These are phyloP conservation scores for Rhineura floridana DNA, from an alignment of 2,113 vertebrate species.

Conservation along the genomic window DNA sequence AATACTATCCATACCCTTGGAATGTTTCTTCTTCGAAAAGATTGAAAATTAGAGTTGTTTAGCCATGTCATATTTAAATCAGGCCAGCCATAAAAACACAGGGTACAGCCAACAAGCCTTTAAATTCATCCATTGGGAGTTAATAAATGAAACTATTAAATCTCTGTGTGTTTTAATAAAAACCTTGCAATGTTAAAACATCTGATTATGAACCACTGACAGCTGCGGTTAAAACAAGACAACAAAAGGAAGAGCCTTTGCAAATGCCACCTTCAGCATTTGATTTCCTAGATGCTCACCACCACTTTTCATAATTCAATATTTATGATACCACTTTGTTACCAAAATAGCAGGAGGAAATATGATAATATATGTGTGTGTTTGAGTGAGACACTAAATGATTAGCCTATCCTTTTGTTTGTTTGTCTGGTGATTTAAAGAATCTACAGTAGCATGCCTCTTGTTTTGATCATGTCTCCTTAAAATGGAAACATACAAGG, in stretches of 20 bases:
- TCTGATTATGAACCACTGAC: slow-evolving; percentile 47
- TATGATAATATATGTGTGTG: slow-evolving; percentile 28
- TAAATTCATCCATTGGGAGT: slow-evolving; percentile 53
- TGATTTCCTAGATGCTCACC: slow-evolving; percentile 41
- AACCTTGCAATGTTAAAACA: slow-evolving; percentile 41
- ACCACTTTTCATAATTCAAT: slow-evolving; percentile 42
- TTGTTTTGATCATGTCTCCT: neutral
- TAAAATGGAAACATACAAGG: slow-evolving; percentile 15
- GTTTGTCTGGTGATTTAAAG: slow-evolving; percentile 18
- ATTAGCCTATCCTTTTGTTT: slow-evolving; percentile 24
- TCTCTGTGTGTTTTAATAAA: neutral
- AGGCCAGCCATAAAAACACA: slow-evolving; percentile 28
- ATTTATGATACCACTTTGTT: slow-evolving; percentile 46
- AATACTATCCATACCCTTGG: too few species aligned
- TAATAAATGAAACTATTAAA: slow-evolving; percentile 52
- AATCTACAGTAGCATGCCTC: neutral
- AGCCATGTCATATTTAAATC: slow-evolving; percentile 41
- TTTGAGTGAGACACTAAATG: slow-evolving; percentile 48
- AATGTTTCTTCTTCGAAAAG: slow-evolving; percentile 38
- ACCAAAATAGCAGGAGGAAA: slow-evolving; percentile 59
- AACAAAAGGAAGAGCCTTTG: slow-evolving; percentile 1
- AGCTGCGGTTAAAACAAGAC: slow-evolving; percentile 20
- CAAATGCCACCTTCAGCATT: slow-evolving; percentile 45
- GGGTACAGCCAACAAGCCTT: slow-evolving; percentile 34
- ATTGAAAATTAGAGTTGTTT: slow-evolving; percentile 34